Base-by-base conservation (phyloP, 23 tunicate species). In the Styela clava region DNA sequence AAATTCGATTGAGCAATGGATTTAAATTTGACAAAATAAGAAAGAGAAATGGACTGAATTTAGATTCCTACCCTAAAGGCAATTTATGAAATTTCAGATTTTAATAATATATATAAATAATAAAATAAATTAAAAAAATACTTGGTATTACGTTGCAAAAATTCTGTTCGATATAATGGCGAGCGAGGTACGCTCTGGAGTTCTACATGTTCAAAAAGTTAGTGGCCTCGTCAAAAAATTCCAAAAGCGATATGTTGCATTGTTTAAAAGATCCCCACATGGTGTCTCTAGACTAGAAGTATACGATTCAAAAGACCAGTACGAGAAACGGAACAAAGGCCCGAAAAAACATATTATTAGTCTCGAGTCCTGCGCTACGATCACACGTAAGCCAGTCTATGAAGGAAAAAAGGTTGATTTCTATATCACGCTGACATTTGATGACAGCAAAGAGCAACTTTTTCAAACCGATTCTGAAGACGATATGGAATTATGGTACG, bases 201-300 rank as follows among this genome's bases (percentile, higher is more conserved):
- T 44, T 16, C 64, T 76, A 19, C 65, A 44, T 20, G 64, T 76
- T 22, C 81, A 76, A 35, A 76, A 76, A 76, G 24, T 27, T 12
- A 21, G 62, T 0, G 81, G 81, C 19, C 64, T 76, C 1, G 81
- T 36, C n/a, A 76, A 76, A 52, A 76, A 76, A 76, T 52, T 24
- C 31, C 81, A 76, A 0, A 76, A 76, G 44, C 35, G 64, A 76
- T 76, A 52, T 24, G 81, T 56, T 20, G 81, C 81, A 20, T 26
- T 76, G 31, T 76, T n/a, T 30, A 51, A 44, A 52, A 25, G 81
- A 7, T 76, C 81, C 7, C 67, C 52, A 22, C 81, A 52, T 52
- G 81, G 81, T 26, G 81, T 76, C 24, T 76, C 81, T 7, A 36
- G 81, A 1, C 67, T 76, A 25, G 81, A 76, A 76, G 30, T 76